These are phyloP conservation scores for Spongia lamella DNA, from an alignment of 37 sponge, comb jelly and placozoan genomes.

Conservation along the genomic window DNA sequence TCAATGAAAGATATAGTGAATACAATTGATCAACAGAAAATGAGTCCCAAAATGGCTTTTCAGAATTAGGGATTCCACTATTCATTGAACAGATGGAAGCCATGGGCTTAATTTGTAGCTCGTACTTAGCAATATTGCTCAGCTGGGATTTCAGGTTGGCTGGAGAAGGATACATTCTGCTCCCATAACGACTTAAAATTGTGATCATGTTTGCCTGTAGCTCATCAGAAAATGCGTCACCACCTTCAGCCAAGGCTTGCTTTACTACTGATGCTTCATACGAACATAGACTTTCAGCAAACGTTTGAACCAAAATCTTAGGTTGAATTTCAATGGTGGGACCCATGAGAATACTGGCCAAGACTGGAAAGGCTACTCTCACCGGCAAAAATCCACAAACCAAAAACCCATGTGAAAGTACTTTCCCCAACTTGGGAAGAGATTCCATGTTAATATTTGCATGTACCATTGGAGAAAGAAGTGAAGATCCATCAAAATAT, in stretches of 20 bases:
- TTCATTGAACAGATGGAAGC: too few relatives aligned
- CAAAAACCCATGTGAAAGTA: slow-evolving; percentile 16
- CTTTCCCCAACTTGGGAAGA: slow-evolving; percentile 7
- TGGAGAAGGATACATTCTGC: too few relatives aligned
- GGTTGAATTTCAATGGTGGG: background rate
- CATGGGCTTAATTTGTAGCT: too few relatives aligned
- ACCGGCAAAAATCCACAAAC: slow-evolving; percentile 17
- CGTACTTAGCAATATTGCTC: too few relatives aligned
- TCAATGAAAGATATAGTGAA: too few relatives aligned
- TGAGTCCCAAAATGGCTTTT: too few relatives aligned
- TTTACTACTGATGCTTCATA: too few relatives aligned
- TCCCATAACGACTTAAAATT: slow-evolving; percentile 15
- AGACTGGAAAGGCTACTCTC: slow-evolving; percentile 19
- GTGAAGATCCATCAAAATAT: slow-evolving; percentile 24
- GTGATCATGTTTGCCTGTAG: background rate
- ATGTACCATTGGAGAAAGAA: slow-evolving; percentile 23
- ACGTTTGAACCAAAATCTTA: background rate
- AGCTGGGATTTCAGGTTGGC: too few relatives aligned
- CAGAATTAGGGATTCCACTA: too few relatives aligned
- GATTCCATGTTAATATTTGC: background rate
- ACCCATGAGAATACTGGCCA: slow-evolving; percentile 5
- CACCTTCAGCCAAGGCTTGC: too few relatives aligned
- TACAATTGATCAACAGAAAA: too few relatives aligned
- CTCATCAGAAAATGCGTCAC: background rate
- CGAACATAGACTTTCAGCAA: slow-evolving; percentile 19